A percentile compares a stretch with the other conserved stretches of the same genome.
Conservation (phyloP, 2,113 vertebrate genomes). For the Gallinago undulata region DNA sequence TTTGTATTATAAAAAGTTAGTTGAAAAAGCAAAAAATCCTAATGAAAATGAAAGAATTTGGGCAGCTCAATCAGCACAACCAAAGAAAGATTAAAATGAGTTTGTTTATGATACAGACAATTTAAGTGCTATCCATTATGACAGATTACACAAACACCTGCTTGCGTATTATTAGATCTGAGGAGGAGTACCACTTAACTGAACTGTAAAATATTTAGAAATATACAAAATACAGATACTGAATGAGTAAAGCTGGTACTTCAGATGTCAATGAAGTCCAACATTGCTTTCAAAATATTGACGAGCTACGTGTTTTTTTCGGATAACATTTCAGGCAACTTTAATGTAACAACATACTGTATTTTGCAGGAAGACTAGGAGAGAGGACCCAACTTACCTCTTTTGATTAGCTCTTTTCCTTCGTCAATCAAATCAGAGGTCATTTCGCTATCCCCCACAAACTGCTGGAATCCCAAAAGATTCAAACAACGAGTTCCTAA, state of each 20-base stretch:
- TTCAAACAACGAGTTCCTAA: constrained; percentile 93
- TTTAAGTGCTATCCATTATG: background rate
- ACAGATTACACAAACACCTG: background rate
- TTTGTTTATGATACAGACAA: background rate
- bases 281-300: background rate
- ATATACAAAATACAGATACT: background rate
- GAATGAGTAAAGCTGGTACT: background rate
- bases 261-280: background rate
- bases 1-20: background rate
- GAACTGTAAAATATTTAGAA: background rate
- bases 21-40: background rate
- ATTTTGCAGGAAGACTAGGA: background rate
- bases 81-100: background rate
- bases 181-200: background rate
- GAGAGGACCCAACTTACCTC: constrained; percentile 80
- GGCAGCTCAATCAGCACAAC: background rate
- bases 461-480: constrained; percentile 91
- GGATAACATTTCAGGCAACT: background rate
- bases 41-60: background rate
- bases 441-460: constrained; percentile 89
- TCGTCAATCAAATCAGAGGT: constrained; percentile 93
- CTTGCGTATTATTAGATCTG: background rate
- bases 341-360: background rate
- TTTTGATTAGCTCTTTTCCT: constrained; percentile 88
- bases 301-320: background rate